phyloP scores from a whole-genome alignment of 2,113 vertebrate species.

The Chelonoidis abingdonii region DNA sequence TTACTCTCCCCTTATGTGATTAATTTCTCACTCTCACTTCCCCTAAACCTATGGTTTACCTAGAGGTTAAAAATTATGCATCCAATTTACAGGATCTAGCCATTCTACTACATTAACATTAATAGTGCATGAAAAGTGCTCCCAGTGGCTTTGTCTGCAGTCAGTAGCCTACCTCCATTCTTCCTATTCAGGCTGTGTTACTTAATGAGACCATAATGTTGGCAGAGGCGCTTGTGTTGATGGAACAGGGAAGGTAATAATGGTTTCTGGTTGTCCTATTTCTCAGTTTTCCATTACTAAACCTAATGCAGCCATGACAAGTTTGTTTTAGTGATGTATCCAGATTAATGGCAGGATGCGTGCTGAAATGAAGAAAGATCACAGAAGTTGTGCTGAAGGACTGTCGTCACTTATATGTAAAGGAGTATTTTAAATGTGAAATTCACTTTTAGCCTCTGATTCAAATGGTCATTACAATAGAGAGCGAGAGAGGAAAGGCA shows the following conservation, averaged over 20 bases:
- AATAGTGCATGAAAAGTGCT: constrained; percentile 61
- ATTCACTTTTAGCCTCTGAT: not conserved
- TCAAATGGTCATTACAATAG: not conserved
- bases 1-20: constrained; percentile 4
- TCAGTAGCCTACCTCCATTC: constrained; percentile 16
- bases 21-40: constrained; percentile 25
- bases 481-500: not conserved
- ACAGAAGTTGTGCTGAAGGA: not conserved
- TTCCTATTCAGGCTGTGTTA: constrained; percentile 23
- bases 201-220: constrained; percentile 52
- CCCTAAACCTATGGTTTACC: constrained; percentile 58
- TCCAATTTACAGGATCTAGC: constrained; percentile 62
- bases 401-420: not conserved
- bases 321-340: constrained; percentile 19
- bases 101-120: constrained; percentile 67
- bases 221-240: not conserved
- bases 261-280: not conserved
- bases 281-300: not conserved
- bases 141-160: constrained; percentile 50
- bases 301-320: not conserved
- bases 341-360: not conserved
- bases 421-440: constrained; percentile 13
- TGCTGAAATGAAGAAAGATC: not conserved
- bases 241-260: constrained; percentile 24
- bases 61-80: constrained; percentile 68